Conservation (phyloP, 2,888 invertebrate species). For the Sinotaia quadrata region DNA sequence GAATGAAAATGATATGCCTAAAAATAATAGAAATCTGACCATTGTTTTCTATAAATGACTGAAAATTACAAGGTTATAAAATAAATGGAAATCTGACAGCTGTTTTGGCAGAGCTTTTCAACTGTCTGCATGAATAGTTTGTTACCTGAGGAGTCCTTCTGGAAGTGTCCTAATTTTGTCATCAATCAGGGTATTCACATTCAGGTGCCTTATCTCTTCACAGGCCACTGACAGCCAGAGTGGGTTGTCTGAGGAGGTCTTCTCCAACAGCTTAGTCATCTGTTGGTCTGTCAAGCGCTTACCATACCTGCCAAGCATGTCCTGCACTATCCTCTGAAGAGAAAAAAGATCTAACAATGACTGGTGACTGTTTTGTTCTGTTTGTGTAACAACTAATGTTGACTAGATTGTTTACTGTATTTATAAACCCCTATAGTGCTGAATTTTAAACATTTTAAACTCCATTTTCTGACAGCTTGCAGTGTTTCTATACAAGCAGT, state of each 20-base stretch:
- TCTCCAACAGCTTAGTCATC: conserved; percentile 57
- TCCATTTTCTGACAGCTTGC: too few relatives aligned
- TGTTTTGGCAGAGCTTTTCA: neutral
- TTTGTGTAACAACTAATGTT: too few relatives aligned
- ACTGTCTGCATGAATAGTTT: neutral
- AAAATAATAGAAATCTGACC: too few relatives aligned
- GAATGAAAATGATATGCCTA: too few relatives aligned
- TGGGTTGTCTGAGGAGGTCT: conserved; percentile 67
- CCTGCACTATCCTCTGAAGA: conserved; percentile 59
- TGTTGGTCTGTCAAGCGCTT: conserved; percentile 59
- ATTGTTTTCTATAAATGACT: neutral
- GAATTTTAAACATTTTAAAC: too few relatives aligned
- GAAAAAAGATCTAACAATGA: conserved; percentile 9
- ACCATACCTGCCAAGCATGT: conserved; percentile 56
- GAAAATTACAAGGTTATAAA: neutral
- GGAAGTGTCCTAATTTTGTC: conserved; percentile 65
- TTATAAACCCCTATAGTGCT: too few relatives aligned
- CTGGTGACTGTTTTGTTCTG: too few relatives aligned
- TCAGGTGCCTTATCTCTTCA: conserved; percentile 66
- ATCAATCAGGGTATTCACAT: conserved; percentile 54
- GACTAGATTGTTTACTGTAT: too few relatives aligned
- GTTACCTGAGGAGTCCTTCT: conserved; percentile 68
- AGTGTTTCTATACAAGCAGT: too few relatives aligned
- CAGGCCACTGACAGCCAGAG: conserved; percentile 71
- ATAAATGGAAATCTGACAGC: neutral